Base-by-base conservation (phyloP, 2,888 invertebrate species). In the Capitulum mitella region DNA sequence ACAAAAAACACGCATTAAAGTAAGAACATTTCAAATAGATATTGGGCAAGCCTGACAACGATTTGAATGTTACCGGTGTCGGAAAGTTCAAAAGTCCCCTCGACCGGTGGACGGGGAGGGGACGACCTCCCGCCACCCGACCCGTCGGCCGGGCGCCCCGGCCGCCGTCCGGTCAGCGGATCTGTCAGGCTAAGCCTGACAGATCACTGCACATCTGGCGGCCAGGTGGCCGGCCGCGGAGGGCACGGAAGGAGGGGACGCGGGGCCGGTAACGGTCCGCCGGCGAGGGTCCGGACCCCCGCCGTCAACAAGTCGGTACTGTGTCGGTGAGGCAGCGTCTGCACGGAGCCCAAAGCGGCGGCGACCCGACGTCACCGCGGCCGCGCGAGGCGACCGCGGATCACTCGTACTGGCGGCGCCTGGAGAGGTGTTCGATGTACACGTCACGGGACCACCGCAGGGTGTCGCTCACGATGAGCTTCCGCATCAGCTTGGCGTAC, bases 351-450 rank as follows among this genome's bases (percentile, higher is more conserved):
- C 19, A 51, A 22, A 22, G 51, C 51, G 51, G 51, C 19, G 51
- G 5, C 51, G 22, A 51, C 51, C 51, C 51, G 19, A 22, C 51
- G 22, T 51, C 19, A 22, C 51, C 51, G 51, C 51, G 51, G 51
- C 22, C 51, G 51, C 5, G 51, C 6, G 22, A 22, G 19, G 5
- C 51, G 51, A 3, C 51, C 22, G 51, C 51, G 51, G 51, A 22
- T 51, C 22, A 22, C 51, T 51, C 22, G 51, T 51, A 51, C 51
- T 51, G 51, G 51, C 82, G 74, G 0, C 79, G 77, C 22, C 84
- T 84, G 1, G 83, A 82, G 12, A 85, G 80, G 78, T 84, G 84
- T 46, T 84, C 83, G 5, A 84, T 82, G 80, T 85, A 85, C 0
- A 85, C 83, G 81, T 85, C 84, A 5, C 84, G 78, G 14, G 83